Percentiles rank a stretch among this genome's conserved stretches.
phyloP scores from a whole-genome alignment of 2,113 vertebrate species.

The Falco punctatus region DNA sequence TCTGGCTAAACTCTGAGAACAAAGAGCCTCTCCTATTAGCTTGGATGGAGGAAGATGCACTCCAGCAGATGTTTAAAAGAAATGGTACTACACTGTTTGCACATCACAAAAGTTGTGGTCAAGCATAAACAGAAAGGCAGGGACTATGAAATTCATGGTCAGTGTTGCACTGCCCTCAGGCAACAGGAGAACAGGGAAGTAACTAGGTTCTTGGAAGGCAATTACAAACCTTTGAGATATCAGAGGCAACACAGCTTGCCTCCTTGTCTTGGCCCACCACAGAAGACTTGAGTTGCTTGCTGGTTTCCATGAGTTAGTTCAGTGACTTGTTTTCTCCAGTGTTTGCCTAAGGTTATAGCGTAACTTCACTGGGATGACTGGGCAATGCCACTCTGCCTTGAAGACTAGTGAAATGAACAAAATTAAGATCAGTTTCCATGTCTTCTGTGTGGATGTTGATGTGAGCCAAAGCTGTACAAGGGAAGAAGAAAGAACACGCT shows the following conservation, averaged over 20 bases:
- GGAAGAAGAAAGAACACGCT: not conserved
- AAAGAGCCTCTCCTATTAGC: not conserved
- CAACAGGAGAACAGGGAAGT: not conserved
- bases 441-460: not conserved
- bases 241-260: not conserved
- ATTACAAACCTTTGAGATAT: not conserved
- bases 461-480: not conserved
- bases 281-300: not conserved
- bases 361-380: not conserved
- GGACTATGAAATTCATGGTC: not conserved
- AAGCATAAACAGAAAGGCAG: not conserved
- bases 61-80: not conserved
- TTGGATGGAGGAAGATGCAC: not conserved
- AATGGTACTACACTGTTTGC: accelerated
- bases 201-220: not conserved
- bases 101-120: not conserved
- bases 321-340: not conserved
- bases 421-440: not conserved
- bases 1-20: not conserved
- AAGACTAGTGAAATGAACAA: not conserved
- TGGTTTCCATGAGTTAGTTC: not conserved
- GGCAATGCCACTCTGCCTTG: not conserved
- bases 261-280: not conserved
- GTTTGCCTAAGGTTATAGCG: not conserved
- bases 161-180: not conserved